These are phyloP conservation scores for Karalla daura DNA, from an alignment of 2,797 vertebrate genomes.

Conservation along the genomic window DNA sequence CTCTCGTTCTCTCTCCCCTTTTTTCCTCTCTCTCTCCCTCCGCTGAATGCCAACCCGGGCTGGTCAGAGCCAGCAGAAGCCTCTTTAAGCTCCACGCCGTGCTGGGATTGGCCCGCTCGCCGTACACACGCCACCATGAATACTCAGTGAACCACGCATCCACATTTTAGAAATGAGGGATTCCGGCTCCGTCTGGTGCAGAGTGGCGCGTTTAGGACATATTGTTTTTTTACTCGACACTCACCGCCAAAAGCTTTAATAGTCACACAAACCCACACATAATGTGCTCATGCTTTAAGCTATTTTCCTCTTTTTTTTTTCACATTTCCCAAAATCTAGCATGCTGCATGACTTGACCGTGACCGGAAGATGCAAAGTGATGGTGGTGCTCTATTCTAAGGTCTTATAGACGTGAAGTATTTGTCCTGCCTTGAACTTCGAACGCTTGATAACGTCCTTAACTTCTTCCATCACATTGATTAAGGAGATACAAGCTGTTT, in stretches of 20 bases:
- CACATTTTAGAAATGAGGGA: constrained; percentile 46
- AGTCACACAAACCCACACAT: constrained; percentile 10
- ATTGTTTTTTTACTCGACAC: constrained; percentile 27
- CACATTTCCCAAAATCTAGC: neutral
- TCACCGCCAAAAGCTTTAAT: neutral
- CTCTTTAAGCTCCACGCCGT: constrained; percentile 40
- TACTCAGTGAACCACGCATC: constrained; percentile 44
- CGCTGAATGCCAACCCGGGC: constrained; percentile 53
- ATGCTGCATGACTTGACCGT: constrained; percentile 16
- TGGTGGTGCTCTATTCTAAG: constrained; percentile 12
- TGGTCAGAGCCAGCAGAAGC: constrained; percentile 45
- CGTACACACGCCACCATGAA: constrained; percentile 23
- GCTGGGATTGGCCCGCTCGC: constrained; percentile 33
- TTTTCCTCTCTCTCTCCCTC: constrained; percentile 21
- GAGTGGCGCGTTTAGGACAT: constrained; percentile 30
- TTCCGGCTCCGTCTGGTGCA: constrained; percentile 11
- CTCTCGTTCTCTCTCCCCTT: constrained; percentile 48
- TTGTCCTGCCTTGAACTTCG: constrained; percentile 1
- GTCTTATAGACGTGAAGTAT: constrained; percentile 8
- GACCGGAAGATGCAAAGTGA: constrained; percentile 13
- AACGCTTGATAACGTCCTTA: neutral
- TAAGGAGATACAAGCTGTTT: no score
- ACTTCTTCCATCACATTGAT: no score
- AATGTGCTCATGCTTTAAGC: constrained; percentile 16
- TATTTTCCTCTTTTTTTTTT: constrained; percentile 1